Conservation (phyloP, 1,140 invertebrate species). For the Epicauta chinensis region DNA sequence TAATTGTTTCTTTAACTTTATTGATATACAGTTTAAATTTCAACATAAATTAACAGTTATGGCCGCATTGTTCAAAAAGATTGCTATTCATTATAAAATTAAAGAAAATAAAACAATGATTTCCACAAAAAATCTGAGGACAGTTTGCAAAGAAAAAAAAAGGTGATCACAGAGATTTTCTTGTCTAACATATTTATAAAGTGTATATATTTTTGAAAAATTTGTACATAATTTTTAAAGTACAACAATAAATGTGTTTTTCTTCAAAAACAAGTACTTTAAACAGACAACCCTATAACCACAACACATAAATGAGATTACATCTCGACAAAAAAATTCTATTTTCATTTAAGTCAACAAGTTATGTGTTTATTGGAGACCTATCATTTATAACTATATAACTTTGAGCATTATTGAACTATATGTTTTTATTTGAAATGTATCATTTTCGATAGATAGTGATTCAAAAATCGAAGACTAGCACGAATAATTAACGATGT, state of each 20-base stretch:
- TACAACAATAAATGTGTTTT: constrained; percentile 19
- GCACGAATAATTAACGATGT: constrained; percentile 6
- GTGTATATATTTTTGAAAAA: constrained; percentile 19
- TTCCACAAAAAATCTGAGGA: too few relatives aligned
- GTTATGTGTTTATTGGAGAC: constrained; percentile 7
- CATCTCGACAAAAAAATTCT: too few relatives aligned
- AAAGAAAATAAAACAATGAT: too few relatives aligned
- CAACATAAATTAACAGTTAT: too few relatives aligned
- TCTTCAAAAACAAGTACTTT: constrained; percentile 15
- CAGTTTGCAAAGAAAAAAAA: too few relatives aligned
- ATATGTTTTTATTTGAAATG: constrained; percentile 7
- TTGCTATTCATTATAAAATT: too few relatives aligned
- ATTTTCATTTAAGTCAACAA: constrained; percentile 6
- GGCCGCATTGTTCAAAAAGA: too few relatives aligned
- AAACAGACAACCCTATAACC: constrained; percentile 21
- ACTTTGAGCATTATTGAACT: constrained; percentile 17
- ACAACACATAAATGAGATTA: constrained; percentile 14
- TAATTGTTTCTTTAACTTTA: too few relatives aligned
- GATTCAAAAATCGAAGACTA: constrained; percentile 8
- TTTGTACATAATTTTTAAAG: constrained; percentile 21
- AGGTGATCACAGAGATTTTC: too few relatives aligned
- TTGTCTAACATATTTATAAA: too few relatives aligned
- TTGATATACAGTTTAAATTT: too few relatives aligned
- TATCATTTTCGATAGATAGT: constrained; percentile 7
- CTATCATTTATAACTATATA: neutral